Conservation (phyloP, 2,113 vertebrate genomes). For the Chrysemys picta region DNA sequence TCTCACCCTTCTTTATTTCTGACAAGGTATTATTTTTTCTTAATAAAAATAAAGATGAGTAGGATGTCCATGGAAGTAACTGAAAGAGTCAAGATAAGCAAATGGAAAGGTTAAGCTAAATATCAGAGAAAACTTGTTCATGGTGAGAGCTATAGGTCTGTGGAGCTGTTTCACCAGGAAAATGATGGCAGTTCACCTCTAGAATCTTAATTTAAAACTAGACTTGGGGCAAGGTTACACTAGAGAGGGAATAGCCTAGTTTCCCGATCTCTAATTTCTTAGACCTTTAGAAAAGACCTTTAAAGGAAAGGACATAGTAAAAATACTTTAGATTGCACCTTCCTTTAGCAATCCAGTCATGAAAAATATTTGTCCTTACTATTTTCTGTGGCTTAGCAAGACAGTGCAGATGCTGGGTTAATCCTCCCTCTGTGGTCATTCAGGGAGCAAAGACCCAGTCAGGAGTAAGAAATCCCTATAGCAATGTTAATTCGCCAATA, state of each 20-base stretch:
- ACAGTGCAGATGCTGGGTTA: not conserved
- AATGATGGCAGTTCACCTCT: not conserved
- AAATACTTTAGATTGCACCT: not conserved
- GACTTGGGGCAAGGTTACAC: not conserved
- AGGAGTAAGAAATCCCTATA: not conserved
- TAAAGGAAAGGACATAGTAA: not conserved
- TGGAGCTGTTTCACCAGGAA: not conserved
- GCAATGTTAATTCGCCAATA: not conserved
- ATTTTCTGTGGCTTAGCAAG: not conserved
- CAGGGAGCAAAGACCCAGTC: not conserved
- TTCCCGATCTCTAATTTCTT: not conserved
- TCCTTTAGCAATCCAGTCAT: not conserved
- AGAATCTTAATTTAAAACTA: not conserved
- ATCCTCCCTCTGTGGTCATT: not conserved
- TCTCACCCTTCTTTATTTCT: not conserved
- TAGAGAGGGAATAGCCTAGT: not conserved
- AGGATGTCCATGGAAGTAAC: not conserved
- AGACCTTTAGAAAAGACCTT: not conserved
- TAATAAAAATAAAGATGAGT: not conserved
- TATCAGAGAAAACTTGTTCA: not conserved
- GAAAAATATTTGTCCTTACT: not conserved
- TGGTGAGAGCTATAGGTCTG: not conserved
- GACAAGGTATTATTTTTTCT: not conserved
- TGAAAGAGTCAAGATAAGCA: not conserved
- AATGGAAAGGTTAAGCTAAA: accelerated